Evolutionary conservation across 92 coral and sea anemone species (phyloP).

Genomic region (Zoanthus sansibaricus): DNA sequence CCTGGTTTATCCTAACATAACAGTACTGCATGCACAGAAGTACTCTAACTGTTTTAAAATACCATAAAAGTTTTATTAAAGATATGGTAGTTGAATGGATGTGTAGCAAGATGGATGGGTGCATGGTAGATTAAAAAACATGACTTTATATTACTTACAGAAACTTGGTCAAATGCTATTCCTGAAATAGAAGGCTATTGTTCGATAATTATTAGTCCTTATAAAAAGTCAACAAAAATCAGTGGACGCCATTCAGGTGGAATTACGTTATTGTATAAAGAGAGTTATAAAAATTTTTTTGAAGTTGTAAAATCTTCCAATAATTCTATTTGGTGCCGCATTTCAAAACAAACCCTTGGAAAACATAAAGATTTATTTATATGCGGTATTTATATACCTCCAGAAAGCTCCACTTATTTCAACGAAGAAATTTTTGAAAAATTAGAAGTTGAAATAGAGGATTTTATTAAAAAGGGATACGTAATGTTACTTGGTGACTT

Average conservation of each 20-base stretch:
- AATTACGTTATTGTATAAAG: conserved; percentile 36
- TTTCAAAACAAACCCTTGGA: not conserved
- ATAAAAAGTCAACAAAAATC: conserved; percentile 27
- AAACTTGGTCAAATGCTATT: conserved; percentile 53
- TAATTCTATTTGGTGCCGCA: no score
- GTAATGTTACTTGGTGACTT: conserved; percentile 57
- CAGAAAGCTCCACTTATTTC: conserved; percentile 56
- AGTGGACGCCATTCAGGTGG: conserved; percentile 58
- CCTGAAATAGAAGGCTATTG: conserved; percentile 36
- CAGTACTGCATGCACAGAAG: no score
- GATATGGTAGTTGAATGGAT: no score
- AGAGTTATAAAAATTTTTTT: conserved; percentile 24
- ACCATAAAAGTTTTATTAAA: no score
- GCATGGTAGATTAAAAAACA: conserved; percentile 10
- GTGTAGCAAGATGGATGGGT: no score
- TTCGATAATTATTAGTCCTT: conserved; percentile 17
- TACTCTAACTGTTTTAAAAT: no score
- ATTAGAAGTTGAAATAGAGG: conserved; percentile 23
- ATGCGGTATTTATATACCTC: conserved; percentile 23
- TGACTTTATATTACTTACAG: conserved; percentile 61
- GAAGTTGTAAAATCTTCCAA: conserved; percentile 7
- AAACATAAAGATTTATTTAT: conserved; percentile 49
- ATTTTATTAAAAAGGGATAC: conserved; percentile 30
- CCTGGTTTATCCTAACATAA: no score
- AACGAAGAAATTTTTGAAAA: conserved; percentile 47